phyloP scores from a whole-genome alignment of 2,113 vertebrate species.

The Microcebus tavaratra region DNA sequence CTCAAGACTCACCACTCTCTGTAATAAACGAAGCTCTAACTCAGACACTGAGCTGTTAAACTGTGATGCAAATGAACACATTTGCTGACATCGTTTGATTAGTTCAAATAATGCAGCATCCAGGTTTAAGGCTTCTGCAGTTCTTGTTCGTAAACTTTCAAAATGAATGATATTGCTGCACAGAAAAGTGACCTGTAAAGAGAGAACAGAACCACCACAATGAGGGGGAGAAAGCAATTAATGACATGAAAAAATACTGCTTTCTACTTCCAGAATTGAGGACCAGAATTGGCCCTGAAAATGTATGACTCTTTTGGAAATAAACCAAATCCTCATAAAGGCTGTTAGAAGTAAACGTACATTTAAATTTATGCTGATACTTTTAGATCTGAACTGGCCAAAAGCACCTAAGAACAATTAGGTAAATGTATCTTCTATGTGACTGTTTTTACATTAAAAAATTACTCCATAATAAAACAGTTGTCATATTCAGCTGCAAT shows the following conservation, averaged over 20 bases:
- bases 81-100: constrained; percentile 96
- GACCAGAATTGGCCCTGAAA: background rate
- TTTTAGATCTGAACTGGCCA: background rate
- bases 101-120: constrained; percentile 95
- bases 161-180: constrained; percentile 99
- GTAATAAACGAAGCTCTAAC: constrained; percentile 95
- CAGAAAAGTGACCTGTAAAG: constrained; percentile 92
- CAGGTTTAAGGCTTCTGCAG: constrained; percentile 94
- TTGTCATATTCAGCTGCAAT: background rate
- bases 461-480: background rate
- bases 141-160: constrained; percentile 95
- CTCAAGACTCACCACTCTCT: constrained; percentile 91
- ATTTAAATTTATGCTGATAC: background rate
- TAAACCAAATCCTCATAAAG: background rate
- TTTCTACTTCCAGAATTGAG: constrained; percentile 11
- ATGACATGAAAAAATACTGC: background rate
- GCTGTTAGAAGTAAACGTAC: background rate
- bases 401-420: background rate
- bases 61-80: constrained; percentile 96
- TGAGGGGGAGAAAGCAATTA: background rate
- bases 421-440: background rate
- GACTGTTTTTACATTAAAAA: background rate
- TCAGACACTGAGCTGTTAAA: constrained; percentile 96
- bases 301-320: background rate
- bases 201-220: background rate